phyloP scores from a whole-genome alignment of 2,113 vertebrate genomes.

The Myxocyprinus asiaticus region DNA sequence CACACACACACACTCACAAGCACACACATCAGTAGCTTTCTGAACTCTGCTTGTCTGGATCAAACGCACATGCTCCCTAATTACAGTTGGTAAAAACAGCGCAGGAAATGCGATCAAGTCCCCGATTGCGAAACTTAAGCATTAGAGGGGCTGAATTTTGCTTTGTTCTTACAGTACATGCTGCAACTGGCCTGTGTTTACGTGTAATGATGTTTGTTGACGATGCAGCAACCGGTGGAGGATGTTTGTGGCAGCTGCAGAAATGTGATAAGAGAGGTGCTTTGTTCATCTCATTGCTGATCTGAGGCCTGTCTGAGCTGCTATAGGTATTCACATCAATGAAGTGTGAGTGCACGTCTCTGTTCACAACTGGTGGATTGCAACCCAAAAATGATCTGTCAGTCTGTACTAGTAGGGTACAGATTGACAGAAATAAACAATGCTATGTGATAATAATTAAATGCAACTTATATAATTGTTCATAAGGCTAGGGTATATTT shows the following conservation, averaged over 20 bases:
- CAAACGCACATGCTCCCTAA: constrained; percentile 11
- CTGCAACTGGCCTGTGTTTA: constrained; percentile 3
- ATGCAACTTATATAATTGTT: too few species aligned
- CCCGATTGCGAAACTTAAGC: background rate
- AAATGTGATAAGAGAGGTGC: constrained; percentile 21
- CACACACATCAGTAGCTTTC: background rate
- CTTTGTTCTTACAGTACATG: constrained; percentile 20
- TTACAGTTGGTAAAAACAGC: background rate
- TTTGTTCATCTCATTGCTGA: background rate
- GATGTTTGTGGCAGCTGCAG: constrained; percentile 5
- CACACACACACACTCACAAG: background rate
- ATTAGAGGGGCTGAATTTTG: background rate
- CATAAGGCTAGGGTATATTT: too few species aligned
- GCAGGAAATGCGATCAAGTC: constrained; percentile 37
- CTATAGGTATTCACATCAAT: too few species aligned
- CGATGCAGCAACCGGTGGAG: background rate
- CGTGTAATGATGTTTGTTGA: background rate
- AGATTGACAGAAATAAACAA: too few species aligned
- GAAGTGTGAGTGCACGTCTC: too few species aligned
- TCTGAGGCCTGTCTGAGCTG: background rate
- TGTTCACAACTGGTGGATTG: too few species aligned
- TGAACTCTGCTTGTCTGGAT: background rate
- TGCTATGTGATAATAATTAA: too few species aligned
- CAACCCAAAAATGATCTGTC: too few species aligned
- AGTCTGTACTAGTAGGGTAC: too few species aligned